Conservation (phyloP, 2,797 vertebrate genomes). For the Tragelaphus oryx region DNA sequence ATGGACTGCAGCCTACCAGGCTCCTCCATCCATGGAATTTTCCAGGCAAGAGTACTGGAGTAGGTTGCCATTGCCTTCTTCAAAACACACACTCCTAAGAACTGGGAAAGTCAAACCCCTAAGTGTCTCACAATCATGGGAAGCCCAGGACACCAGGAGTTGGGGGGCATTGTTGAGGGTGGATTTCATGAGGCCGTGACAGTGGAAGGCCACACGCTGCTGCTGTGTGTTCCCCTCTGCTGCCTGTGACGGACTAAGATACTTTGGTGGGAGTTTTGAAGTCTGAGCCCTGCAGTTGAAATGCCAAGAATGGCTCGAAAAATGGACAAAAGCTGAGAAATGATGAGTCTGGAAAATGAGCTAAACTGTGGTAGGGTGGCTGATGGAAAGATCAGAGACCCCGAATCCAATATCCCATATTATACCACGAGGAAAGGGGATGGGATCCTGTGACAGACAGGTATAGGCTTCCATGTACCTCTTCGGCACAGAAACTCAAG, state of each 20-base stretch:
- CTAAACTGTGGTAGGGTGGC: not conserved
- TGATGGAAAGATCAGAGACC: not conserved
- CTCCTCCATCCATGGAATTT: no score
- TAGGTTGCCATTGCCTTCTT: no score
- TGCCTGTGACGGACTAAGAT: not conserved
- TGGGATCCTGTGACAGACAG: not conserved
- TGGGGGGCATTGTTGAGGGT: not conserved
- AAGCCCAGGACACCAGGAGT: slow-evolving; percentile 5
- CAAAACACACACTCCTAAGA: not conserved
- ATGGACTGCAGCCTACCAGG: no score
- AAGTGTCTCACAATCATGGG: not conserved
- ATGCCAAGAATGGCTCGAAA: not conserved
- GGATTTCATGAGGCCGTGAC: not conserved
- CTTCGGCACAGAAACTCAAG: not conserved
- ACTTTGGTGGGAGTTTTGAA: not conserved
- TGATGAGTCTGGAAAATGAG: not conserved
- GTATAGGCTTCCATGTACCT: not conserved
- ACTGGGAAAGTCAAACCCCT: not conserved
- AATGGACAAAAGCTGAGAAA: not conserved
- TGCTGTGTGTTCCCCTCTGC: not conserved
- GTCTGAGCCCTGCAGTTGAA: not conserved
- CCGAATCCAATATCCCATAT: no score
- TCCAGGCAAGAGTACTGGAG: no score
- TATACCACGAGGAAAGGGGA: not conserved
- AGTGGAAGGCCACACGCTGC: not conserved